These are phyloP conservation scores for Syngnathus floridae DNA, from an alignment of 2,113 vertebrate species.

Conservation along the genomic window DNA sequence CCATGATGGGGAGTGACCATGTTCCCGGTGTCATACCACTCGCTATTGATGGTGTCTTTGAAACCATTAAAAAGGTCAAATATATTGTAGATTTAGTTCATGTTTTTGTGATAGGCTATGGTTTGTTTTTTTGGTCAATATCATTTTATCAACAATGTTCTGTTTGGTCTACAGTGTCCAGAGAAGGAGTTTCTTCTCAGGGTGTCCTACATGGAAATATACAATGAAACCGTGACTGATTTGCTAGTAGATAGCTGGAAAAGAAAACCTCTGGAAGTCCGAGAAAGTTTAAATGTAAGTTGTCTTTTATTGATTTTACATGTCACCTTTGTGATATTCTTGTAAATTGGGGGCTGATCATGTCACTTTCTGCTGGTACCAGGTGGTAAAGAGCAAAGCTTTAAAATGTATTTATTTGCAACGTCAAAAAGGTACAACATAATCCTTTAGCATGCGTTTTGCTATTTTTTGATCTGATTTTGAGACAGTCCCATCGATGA, in stretches of 20 bases:
- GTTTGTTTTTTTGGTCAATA: background rate
- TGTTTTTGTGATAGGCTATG: background rate
- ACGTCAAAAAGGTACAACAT: too few relatives aligned
- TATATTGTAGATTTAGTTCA: background rate
- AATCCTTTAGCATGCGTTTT: too few relatives aligned
- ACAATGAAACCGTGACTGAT: conserved; percentile 92
- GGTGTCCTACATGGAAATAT: conserved; percentile 97
- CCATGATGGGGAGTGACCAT: conserved; percentile 85
- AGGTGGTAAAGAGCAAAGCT: too few relatives aligned
- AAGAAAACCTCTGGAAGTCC: conserved; percentile 86
- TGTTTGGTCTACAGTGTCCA: conserved; percentile 71
- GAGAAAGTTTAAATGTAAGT: conserved; percentile 86
- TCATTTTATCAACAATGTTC: background rate
- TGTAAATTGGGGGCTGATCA: too few relatives aligned
- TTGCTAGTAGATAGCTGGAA: conserved; percentile 84
- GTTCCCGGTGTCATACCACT: conserved; percentile 81
- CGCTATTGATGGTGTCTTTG: conserved; percentile 87
- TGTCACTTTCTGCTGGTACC: too few relatives aligned
- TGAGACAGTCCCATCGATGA: background rate
- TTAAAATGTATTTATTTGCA: too few relatives aligned
- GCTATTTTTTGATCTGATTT: too few relatives aligned
- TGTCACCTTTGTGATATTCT: too few relatives aligned
- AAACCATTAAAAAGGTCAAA: conserved; percentile 81
- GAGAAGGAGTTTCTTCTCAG: conserved; percentile 90
- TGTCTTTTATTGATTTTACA: background rate